Percentiles rank a stretch among this genome's conserved stretches.
Conservation (phyloP, 2,888 invertebrate genomes). For the Meliscaeva auricollis region DNA sequence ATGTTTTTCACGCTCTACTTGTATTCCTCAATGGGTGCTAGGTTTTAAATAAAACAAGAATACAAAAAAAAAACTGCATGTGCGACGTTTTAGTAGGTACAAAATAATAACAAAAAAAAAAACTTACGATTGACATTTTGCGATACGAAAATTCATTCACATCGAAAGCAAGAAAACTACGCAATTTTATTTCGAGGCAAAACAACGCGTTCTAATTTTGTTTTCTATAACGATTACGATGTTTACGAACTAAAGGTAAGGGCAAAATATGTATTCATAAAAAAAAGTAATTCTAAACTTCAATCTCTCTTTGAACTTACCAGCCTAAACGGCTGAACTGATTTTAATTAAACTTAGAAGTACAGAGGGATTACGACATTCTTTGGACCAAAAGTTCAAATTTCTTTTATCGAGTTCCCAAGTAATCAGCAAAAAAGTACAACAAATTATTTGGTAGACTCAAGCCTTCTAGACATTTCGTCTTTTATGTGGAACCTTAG, state of each 20-base stretch:
- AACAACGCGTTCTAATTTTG: slow-evolving; percentile 37
- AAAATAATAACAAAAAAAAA: slow-evolving; percentile 22
- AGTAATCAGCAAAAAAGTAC: too few relatives aligned
- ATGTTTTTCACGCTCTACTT: slow-evolving; percentile 60
- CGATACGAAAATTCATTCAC: slow-evolving; percentile 51
- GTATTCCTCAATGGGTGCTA: slow-evolving; percentile 41
- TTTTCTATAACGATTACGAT: neutral
- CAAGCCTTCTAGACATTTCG: too few relatives aligned
- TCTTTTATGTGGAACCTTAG: too few relatives aligned
- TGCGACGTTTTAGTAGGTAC: slow-evolving; percentile 22
- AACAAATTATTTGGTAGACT: too few relatives aligned
- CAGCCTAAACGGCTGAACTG: too few relatives aligned
- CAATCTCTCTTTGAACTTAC: too few relatives aligned
- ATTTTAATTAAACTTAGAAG: too few relatives aligned
- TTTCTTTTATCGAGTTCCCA: too few relatives aligned
- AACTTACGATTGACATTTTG: slow-evolving; percentile 35
- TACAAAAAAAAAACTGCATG: slow-evolving; percentile 18
- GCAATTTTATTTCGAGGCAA: slow-evolving; percentile 25
- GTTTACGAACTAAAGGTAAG: neutral
- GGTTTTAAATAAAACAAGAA: neutral
- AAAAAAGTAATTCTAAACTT: neutral
- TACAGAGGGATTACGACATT: too few relatives aligned
- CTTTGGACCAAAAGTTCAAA: too few relatives aligned
- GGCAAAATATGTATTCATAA: neutral
- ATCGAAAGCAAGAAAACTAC: slow-evolving; percentile 22